These are phyloP conservation scores for Epinephelus malabaricus DNA, from an alignment of 2,797 vertebrate genomes.

Conservation along the genomic window DNA sequence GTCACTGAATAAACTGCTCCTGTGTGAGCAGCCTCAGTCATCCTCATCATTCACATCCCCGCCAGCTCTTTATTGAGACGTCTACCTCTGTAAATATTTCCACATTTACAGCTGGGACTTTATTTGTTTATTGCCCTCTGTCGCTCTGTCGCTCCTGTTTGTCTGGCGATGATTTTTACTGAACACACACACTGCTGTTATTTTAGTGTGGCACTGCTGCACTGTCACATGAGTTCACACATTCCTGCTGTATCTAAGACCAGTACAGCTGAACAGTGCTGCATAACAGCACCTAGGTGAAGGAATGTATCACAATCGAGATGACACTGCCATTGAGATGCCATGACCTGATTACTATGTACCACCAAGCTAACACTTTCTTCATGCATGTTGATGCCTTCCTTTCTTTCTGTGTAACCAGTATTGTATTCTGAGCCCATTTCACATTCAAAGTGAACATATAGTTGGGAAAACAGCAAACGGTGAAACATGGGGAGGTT, in stretches of 20 bases:
- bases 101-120: constrained; percentile 18
- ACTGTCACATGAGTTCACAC: constrained; percentile 29
- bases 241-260: constrained; percentile 4
- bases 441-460: neutral
- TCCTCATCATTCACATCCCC: constrained; percentile 29
- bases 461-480: no score
- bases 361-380: neutral
- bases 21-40: constrained; percentile 23
- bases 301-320: neutral
- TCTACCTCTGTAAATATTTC: constrained; percentile 45
- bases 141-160: constrained; percentile 4
- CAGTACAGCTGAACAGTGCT: neutral
- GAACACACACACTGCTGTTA: constrained; percentile 18
- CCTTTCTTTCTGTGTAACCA: no score
- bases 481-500: no score
- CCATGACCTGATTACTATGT: neutral
- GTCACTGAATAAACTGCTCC: constrained; percentile 55
- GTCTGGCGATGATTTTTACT: constrained; percentile 1
- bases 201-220: constrained; percentile 2
- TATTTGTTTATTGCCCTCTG: neutral
- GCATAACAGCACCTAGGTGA: neutral
- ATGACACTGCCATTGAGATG: no score
- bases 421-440: neutral
- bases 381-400: neutral
- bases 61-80: constrained; percentile 18